Percentiles rank a stretch among this genome's conserved stretches.
Evolutionary conservation across 2,113 vertebrate species (phyloP).

Genomic region (Microcebus tavaratra): DNA sequence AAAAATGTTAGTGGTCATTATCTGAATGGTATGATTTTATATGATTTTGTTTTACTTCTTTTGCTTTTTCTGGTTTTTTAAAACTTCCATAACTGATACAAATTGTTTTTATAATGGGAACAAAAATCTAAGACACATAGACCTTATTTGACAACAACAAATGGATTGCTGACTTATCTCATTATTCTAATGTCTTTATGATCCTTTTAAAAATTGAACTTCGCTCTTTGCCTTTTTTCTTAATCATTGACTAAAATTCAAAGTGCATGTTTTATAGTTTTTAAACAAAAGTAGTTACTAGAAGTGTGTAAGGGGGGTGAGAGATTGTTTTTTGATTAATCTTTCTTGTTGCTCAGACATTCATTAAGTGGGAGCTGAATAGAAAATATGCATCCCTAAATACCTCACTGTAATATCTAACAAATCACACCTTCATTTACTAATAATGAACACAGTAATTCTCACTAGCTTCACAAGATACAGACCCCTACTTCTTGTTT

Average conservation of each 20-base stretch:
- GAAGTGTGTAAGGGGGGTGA: not conserved
- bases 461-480: not conserved
- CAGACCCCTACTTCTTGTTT: not conserved
- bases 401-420: not conserved
- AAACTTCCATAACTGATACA: not conserved
- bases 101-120: not conserved
- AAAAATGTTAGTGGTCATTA: not conserved
- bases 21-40: not conserved
- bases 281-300: slow-evolving; percentile 15
- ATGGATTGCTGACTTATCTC: not conserved
- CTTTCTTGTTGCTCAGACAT: not conserved
- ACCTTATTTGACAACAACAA: not conserved
- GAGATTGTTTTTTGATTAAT: not conserved
- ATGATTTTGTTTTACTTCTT: not conserved
- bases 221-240: not conserved
- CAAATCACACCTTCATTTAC: not conserved
- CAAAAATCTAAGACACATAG: not conserved
- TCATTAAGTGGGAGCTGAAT: not conserved
- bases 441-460: not conserved
- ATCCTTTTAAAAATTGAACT: not conserved
- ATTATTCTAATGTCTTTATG: not conserved
- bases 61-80: not conserved
- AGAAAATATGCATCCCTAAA: not conserved
- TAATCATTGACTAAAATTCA: not conserved
- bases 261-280: not conserved